Evolutionary conservation across 2,888 invertebrate genomes (phyloP).

Genomic region (Trissolcus brochymenae): DNA sequence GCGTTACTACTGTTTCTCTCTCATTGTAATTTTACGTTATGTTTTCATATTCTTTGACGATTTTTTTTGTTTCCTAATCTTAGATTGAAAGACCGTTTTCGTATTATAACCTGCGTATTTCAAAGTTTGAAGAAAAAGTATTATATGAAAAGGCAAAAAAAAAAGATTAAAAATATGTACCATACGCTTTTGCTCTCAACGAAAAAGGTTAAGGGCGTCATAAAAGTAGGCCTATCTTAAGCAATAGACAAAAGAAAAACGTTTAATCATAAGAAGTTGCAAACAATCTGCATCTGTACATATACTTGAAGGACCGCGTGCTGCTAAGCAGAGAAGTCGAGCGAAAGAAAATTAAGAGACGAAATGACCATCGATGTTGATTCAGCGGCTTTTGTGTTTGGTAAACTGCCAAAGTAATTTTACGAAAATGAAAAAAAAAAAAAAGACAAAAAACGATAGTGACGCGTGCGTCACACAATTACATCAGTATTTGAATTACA

Average conservation of each 20-base stretch:
- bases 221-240: conserved; percentile 73
- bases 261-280: conserved; percentile 34
- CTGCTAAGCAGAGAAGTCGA: conserved; percentile 51
- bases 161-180: conserved; percentile 32
- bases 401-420: conserved; percentile 71
- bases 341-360: conserved; percentile 51
- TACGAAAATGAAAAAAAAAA: conserved; percentile 56
- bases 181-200: conserved; percentile 67
- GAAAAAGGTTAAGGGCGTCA: conserved; percentile 64
- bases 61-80: conserved; percentile 21
- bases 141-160: conserved; percentile 13
- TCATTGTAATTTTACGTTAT: conserved; percentile 31
- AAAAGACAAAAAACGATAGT: conserved; percentile 5
- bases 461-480: conserved; percentile 38
- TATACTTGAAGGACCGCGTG: conserved; percentile 23
- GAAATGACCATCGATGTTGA: conserved; percentile 64
- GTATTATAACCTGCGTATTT: conserved; percentile 35
- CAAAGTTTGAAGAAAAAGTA: conserved; percentile 17
- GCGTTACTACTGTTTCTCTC: conserved; percentile 27
- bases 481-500: conserved; percentile 70
- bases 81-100: conserved; percentile 24
- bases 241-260: conserved; percentile 65
- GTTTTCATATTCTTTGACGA: conserved; percentile 14
- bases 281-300: conserved; percentile 51
- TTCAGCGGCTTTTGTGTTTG: conserved; percentile 72